These are phyloP conservation scores for Ctenicera cuprea DNA, from an alignment of 2,888 invertebrate species.

Conservation along the genomic window DNA sequence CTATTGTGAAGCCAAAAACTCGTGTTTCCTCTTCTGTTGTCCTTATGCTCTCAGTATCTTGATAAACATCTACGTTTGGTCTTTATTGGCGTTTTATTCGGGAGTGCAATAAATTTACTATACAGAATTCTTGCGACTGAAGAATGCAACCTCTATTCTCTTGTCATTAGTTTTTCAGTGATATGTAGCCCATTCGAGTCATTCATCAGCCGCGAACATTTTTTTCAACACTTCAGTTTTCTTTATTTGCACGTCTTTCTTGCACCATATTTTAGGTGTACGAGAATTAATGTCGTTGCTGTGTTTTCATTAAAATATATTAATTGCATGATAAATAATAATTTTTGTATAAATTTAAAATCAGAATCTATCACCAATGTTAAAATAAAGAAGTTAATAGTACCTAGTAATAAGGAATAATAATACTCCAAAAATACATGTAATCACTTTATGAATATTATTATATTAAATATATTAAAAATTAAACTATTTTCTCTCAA, in stretches of 20 bases:
- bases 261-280: neutral
- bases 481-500: too few relatives aligned
- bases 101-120: constrained; percentile 49
- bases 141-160: constrained; percentile 54
- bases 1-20: constrained; percentile 5
- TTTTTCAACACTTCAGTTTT: constrained; percentile 41
- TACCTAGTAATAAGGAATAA: too few relatives aligned
- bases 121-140: constrained; percentile 50
- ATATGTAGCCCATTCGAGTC: constrained; percentile 47
- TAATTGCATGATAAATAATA: too few relatives aligned
- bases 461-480: too few relatives aligned
- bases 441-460: too few relatives aligned
- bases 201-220: constrained; percentile 48
- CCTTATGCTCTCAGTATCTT: constrained; percentile 30
- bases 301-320: too few relatives aligned
- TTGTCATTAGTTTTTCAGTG: constrained; percentile 49
- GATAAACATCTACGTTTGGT: constrained; percentile 56
- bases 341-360: too few relatives aligned
- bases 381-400: too few relatives aligned
- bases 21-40: constrained; percentile 6
- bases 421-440: too few relatives aligned
- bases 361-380: too few relatives aligned
- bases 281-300: too few relatives aligned
- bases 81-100: constrained; percentile 54
- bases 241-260: constrained; percentile 28